Base-by-base conservation (phyloP, 2,797 vertebrate genomes). In the Gastrophryne carolinensis region DNA sequence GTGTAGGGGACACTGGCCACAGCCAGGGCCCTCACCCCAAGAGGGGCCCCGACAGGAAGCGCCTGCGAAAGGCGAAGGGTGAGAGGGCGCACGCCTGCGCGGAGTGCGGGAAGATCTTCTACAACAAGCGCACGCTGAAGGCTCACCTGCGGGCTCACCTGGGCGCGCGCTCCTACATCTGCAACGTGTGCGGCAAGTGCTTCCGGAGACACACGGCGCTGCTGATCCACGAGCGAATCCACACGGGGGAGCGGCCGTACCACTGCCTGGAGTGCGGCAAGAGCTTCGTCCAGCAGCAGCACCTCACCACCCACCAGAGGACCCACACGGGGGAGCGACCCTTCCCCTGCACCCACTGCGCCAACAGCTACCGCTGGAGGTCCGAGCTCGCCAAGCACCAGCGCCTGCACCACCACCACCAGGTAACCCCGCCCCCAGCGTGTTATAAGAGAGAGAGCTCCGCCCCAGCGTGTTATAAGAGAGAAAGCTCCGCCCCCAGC, bases 81-180 rank as follows among this genome's bases (percentile, higher is more conserved):
- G 67, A 77, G 10, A 77, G 65, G 27, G 60, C 74, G 1, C 74
- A 77, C 23, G 66, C 67, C 26, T 77, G 67, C 11, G 67, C 74
- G 0, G 74, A 77, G 30, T 77, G 67, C 29, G 66, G 60, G 13
- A 77, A 77, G 50, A 23, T 71, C 21, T 77, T 77, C 29, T 77
- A 71, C 12, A 77, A 77, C 37, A 77, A 77, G 67, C 49, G 74
- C 50, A 77, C 74, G 7, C 34, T 77, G 12, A 77, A 71, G n/a
- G 58, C 74, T 0, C 74, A 77, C n/a, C 58, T 77, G 49, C 50
- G 66, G 5, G 21, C 49, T 4, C 66, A 77, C 67, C 74, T 77
- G 5, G 74, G 74, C 0, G 74, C 71, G 37, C 41, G 74, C 13
- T 77, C 74, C 1, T 77, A 64, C 67, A 77, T 77, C 67, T 77